Base-by-base conservation (phyloP, 2,888 invertebrate genomes). In the Priapulus caudatus region DNA sequence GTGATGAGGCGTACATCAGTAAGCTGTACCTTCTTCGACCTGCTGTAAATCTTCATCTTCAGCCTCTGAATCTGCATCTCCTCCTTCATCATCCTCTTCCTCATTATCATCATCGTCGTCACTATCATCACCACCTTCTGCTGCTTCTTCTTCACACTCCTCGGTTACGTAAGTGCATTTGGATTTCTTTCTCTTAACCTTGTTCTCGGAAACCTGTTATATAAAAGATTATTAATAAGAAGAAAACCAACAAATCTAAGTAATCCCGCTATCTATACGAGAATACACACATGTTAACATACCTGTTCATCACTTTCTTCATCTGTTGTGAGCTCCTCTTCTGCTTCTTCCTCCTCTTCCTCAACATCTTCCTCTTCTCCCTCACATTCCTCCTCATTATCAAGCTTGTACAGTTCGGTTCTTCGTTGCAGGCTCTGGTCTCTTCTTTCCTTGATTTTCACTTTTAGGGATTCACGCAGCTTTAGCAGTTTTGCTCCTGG, bases 351-450 rank as follows among this genome's bases (percentile, higher is more conserved):
- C 33, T 33, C 33, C n/a, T 33, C 33, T 33, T 33, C 33, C n/a
- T 33, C 33, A n/a, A 10, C 33, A 33, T 33, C 33, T 33, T 33
- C 33, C 10, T n/a, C 33, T 33, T 33, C 33, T n/a, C 10, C 33
- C n/a, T 33, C 33, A 33, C n/a, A 33, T 10, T 33, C 33, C n/a
- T 33, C 33, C n/a, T 33, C 33, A n/a, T 33, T 33, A 33, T 33
- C 33, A 10, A 33, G 10, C 33, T 33, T 33, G n/a, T 33, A 33
- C 33, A 33, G 33, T 33, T 33, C 10, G 33, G n/a, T 33, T 33
- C n/a, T 33, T n/a, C n/a, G 10, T n/a, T 33, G 33, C 33, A 10
- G 33, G 33, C 10, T 10, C 10, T 10, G 10, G 10, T 33, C 10
- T n/a, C 33, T 33, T n/a, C n/a, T 33, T 33, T 33, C 10, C n/a